Conservation (phyloP, 2,888 invertebrate species). For the Horisme vitalbata region DNA sequence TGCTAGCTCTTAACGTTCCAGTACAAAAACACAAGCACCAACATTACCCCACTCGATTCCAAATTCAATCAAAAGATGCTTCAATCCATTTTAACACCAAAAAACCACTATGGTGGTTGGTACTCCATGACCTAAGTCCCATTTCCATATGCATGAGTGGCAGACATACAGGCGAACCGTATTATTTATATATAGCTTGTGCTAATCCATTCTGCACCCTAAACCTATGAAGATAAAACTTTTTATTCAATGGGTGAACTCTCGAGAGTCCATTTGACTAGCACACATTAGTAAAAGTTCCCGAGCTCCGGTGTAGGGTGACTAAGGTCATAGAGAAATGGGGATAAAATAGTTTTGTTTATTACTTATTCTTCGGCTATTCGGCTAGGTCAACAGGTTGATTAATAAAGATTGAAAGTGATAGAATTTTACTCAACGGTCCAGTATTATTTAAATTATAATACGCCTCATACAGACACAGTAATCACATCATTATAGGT, state of each 20-base stretch:
- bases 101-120: slow-evolving; percentile 26
- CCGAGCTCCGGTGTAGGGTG: slow-evolving; percentile 58
- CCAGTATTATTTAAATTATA: too few relatives aligned
- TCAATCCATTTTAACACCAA: slow-evolving; percentile 21
- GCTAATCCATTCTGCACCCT: slow-evolving; percentile 54
- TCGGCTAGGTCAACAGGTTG: too few relatives aligned
- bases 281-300: slow-evolving; percentile 80
- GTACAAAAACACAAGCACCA: too few relatives aligned
- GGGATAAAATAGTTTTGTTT: neutral
- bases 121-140: slow-evolving; percentile 71
- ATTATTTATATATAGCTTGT: slow-evolving; percentile 51
- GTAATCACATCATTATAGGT: too few relatives aligned
- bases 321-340: slow-evolving; percentile 39
- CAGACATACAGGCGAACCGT: slow-evolving; percentile 51
- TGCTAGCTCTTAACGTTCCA: too few relatives aligned
- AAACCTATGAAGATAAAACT: slow-evolving; percentile 49
- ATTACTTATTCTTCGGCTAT: too few relatives aligned
- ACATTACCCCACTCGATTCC: slow-evolving; percentile 3
- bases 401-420: too few relatives aligned
- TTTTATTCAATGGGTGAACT: slow-evolving; percentile 55
- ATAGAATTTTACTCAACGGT: too few relatives aligned
- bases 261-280: slow-evolving; percentile 81
- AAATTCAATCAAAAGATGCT: slow-evolving; percentile 20
- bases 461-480: too few relatives aligned
- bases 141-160: slow-evolving; percentile 80